Conservation (phyloP, 2,113 vertebrate genomes). For the Picathartes gymnocephalus region DNA sequence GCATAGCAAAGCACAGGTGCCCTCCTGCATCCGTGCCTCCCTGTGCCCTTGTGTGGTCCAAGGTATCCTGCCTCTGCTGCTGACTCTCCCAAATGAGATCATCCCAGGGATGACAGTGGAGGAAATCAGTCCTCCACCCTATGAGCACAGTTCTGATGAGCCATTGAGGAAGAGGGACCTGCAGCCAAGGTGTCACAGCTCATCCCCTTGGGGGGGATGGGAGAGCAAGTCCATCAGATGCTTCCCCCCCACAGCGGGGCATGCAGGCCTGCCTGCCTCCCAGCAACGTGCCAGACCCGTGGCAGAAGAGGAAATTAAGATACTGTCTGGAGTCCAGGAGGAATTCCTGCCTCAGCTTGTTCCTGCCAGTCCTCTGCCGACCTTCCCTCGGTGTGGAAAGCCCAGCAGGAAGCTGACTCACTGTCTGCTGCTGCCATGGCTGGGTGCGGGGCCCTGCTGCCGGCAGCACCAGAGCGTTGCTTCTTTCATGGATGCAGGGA, state of each 20-base stretch:
- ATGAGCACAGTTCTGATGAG: accelerated
- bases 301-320: constrained; percentile 44
- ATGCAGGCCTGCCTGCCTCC: background rate
- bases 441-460: background rate
- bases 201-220: accelerated
- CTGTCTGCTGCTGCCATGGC: background rate
- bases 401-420: constrained; percentile 62
- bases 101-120: background rate
- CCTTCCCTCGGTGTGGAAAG: background rate
- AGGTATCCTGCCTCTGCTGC: background rate
- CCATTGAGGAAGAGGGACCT: background rate
- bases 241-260: accelerated
- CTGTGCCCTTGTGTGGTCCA: background rate
- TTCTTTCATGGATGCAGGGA: background rate
- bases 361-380: background rate
- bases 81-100: background rate
- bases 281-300: constrained; percentile 22
- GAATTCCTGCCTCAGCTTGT: constrained; percentile 38
- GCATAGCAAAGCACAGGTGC: accelerated
- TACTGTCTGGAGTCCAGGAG: constrained; percentile 37
- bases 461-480: background rate
- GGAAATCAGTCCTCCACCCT: background rate
- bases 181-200: background rate
- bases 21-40: background rate
- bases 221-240: background rate